Base-by-base conservation (phyloP, 2,888 invertebrate genomes). In the Cheilosia vulpina region DNA sequence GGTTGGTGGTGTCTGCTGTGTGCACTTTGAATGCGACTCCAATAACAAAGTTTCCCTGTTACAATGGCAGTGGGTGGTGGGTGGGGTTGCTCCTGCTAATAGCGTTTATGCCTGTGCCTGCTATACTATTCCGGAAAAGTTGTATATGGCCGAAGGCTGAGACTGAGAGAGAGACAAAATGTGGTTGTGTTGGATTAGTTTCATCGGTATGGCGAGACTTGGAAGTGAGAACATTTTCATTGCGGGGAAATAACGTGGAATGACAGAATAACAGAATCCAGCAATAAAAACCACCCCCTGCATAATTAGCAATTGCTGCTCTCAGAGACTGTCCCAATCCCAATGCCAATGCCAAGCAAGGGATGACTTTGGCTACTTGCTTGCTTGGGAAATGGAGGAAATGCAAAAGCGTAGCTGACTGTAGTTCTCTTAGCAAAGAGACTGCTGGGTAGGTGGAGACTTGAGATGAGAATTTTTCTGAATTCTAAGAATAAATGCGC, bases 61-160 rank as follows among this genome's bases (percentile, higher is more conserved):
- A 9, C 31, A 9, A 9, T 31, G 31, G 2, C 31, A 41, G 50
- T 53, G 41, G 47, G 17, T 19, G 27, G 41, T 27, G 24, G 43
- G 7, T 38, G 31, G 62, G 11, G 38, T 58, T 52, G 52, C 13
- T 11, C 34, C 38, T 43, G 45, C 17, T 15, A 34, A 38, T 43
- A 24, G 4, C 43, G n/a, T 62, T 75, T 62, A 15, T 76, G 55
- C 47, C 71, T 19, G 21, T 76, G 55, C 47, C 71, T 19, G 21
- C 21, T 21, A 17, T 77, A 24, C 55, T 52, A 78, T 73, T 69
- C 73, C 78, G 77, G 88, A 77, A 78, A 66, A 69, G 47, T 62
- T 27, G 7, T 6, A 27, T 27, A 27, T 6, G 27, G 27, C 27
- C 27, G 57, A 71, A 71, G 52, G 62, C 13, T 38, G 53, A 53